A percentile compares a stretch with the other conserved stretches of the same genome.
phyloP scores from a whole-genome alignment of 2,888 invertebrate genomes.

The Dilophus febrilis region DNA sequence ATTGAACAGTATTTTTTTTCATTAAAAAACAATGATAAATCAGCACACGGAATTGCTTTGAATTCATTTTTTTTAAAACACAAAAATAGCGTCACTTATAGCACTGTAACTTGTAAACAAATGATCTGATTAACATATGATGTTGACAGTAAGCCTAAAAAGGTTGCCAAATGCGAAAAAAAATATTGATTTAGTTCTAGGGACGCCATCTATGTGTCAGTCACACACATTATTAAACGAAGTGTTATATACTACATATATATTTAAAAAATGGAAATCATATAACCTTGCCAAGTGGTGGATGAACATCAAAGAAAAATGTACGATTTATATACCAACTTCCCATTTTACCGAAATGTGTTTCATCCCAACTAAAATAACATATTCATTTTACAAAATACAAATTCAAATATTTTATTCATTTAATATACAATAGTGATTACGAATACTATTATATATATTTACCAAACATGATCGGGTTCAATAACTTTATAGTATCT shows the following conservation, averaged over 20 bases:
- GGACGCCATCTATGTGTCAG: no score
- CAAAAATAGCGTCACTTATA: no score
- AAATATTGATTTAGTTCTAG: constrained; percentile 2
- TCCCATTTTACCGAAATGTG: constrained; percentile 97
- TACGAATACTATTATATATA: constrained; percentile 9
- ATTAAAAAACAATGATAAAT: no score
- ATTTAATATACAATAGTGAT: no score
- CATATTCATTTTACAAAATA: constrained; percentile 4
- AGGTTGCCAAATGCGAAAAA: constrained; percentile 6
- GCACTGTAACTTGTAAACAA: no score
- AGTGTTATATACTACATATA: not conserved
- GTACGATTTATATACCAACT: constrained; percentile 96
- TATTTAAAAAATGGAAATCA: constrained; percentile 7
- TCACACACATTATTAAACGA: no score
- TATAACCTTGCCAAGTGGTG: constrained; percentile 92
- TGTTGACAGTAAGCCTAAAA: no score
- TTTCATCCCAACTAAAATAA: constrained; percentile 80
- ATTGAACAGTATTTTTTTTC: no score
- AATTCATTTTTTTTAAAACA: no score
- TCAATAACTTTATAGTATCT: constrained; percentile 79
- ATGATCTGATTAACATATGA: no score
- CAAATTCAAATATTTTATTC: not conserved
- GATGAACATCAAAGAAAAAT: constrained; percentile 97
- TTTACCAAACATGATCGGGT: constrained; percentile 89
- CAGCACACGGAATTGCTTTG: no score